Evolutionary conservation across 2,888 invertebrate genomes (phyloP).

Genomic region (Hyalella azteca): DNA sequence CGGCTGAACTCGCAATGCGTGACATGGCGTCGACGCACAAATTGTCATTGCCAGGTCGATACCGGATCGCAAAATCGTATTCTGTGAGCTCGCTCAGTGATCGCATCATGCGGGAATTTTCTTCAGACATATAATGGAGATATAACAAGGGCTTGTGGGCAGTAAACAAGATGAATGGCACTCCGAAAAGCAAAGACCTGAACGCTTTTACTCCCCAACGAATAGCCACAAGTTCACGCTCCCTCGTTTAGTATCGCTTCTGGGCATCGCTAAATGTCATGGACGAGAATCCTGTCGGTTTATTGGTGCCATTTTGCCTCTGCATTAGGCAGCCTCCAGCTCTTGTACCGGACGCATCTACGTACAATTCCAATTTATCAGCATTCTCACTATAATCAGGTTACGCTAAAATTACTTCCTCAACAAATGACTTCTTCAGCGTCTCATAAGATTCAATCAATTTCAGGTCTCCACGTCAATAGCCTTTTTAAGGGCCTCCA

Average conservation of each 20-base stretch:
- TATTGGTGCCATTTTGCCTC: not conserved
- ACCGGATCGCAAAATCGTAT: not conserved
- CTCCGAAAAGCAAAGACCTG: not conserved
- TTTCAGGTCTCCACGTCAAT: not conserved
- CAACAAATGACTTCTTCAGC: not conserved
- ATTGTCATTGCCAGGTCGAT: not conserved
- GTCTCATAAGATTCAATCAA: not conserved
- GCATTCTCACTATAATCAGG: not conserved
- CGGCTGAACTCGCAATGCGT: not conserved
- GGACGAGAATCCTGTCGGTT: not conserved
- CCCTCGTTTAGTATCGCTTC: not conserved
- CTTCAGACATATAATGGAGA: not conserved
- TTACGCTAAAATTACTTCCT: not conserved
- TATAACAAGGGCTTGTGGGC: not conserved
- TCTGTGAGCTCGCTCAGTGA: not conserved
- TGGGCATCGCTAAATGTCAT: not conserved
- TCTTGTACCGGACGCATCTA: not conserved
- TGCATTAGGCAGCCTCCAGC: conserved; percentile 1
- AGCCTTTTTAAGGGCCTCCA: not conserved
- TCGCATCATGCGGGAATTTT: conserved; percentile 1
- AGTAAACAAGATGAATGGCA: not conserved
- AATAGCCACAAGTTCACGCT: not conserved
- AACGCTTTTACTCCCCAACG: not conserved
- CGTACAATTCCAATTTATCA: not conserved
- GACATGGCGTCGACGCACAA: not conserved